Evolutionary conservation across 2,797 vertebrate species (phyloP).

Genomic region (Sebastes melanostomus): DNA sequence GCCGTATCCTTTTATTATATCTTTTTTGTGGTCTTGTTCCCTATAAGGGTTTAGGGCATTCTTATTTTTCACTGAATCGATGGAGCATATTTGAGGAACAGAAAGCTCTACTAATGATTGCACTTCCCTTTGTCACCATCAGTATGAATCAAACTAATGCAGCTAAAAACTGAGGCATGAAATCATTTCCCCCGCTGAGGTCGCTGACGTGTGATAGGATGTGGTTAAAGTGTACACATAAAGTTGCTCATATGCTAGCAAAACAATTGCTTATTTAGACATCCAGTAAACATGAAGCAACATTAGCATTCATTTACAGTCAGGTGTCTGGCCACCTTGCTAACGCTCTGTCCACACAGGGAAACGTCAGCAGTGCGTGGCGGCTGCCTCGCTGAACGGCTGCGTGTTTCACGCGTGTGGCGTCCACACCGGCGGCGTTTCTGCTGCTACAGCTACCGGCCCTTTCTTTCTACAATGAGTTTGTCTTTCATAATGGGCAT

Average conservation of each 20-base stretch:
- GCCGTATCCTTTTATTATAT: not conserved
- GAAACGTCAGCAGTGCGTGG: too few relatives aligned
- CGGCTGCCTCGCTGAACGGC: too few relatives aligned
- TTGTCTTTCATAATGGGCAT: too few relatives aligned
- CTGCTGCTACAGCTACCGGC: too few relatives aligned
- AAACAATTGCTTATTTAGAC: not conserved
- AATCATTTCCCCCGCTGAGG: not conserved
- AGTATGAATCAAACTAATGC: not conserved
- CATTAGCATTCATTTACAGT: not conserved
- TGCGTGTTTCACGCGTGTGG: too few relatives aligned
- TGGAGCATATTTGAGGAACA: constrained; percentile 38
- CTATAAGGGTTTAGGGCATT: not conserved
- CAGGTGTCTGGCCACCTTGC: fast-evolving
- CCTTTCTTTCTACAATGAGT: too few relatives aligned
- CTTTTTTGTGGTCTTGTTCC: not conserved
- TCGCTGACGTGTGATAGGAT: not conserved
- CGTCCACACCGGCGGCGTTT: too few relatives aligned
- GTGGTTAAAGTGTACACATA: not conserved
- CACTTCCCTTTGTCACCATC: not conserved
- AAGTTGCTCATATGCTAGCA: not conserved
- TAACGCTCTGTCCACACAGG: too few relatives aligned
- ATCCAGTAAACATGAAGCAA: not conserved
- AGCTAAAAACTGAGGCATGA: not conserved
- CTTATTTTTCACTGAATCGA: not conserved
- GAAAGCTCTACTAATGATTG: constrained; percentile 11